Percentiles rank a stretch among this genome's conserved stretches.
Conservation (phyloP, 2,797 vertebrate genomes). For the Dromococcyx pavoninus region DNA sequence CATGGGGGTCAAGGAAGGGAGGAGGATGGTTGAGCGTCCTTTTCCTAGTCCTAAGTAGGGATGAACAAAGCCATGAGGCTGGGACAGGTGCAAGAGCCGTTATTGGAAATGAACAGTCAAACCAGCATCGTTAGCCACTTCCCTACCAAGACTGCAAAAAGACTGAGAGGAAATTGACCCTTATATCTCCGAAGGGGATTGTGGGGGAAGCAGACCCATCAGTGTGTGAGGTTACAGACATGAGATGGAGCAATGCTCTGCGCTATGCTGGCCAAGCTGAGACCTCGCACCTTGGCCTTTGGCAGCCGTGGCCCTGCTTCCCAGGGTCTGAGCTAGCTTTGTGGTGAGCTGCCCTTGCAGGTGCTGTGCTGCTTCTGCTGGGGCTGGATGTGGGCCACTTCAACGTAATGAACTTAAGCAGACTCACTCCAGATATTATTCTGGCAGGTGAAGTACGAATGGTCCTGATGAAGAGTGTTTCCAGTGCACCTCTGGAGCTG, state of each 20-base stretch:
- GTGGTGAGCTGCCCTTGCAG: neutral
- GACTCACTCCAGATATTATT: neutral
- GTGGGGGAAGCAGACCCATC: fast-evolving
- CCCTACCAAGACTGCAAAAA: neutral
- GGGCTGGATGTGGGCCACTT: neutral
- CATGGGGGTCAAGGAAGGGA: too few relatives aligned
- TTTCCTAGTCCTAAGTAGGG: fast-evolving
- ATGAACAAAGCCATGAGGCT: neutral
- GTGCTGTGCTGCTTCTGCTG: neutral
- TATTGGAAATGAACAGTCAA: neutral
- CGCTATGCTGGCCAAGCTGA: neutral
- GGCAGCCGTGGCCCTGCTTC: neutral
- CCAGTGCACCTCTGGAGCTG: neutral
- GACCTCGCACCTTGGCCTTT: neutral
- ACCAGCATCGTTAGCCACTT: neutral
- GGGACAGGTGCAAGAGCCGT: neutral
- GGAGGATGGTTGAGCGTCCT: neutral
- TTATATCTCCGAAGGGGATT: fast-evolving
- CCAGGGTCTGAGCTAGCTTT: neutral
- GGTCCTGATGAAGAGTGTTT: neutral
- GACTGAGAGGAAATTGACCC: neutral
- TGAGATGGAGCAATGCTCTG: neutral
- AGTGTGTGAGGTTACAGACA: neutral
- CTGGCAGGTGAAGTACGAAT: neutral
- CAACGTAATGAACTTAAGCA: neutral